Base-by-base conservation (phyloP, 1,140 invertebrate species). In the Dryas iulia region DNA sequence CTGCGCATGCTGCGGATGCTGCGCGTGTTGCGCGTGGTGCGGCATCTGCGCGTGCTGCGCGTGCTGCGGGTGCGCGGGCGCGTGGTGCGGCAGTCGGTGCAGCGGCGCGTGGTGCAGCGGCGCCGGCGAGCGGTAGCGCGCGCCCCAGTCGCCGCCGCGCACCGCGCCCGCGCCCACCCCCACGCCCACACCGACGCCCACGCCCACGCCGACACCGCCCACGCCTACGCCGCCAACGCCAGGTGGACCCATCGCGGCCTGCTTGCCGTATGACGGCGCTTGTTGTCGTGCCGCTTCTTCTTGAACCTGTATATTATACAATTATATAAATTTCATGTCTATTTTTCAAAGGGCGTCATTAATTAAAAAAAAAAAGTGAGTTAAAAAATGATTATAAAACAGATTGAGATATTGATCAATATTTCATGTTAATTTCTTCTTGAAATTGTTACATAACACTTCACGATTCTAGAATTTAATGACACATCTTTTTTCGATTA, bases 221-320 rank as follows among this genome's bases (percentile, higher is more conserved):
- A 77, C 77, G 30, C 88, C 26, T 3, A 28, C 26, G 2, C 26
- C 26, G 26, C 39, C 39, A 14, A 47, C 92, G 31, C 79, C 81
- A 11, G 83, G 82, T 21, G 83, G 81, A 3, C 79, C 92, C 93
- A 72, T 93, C 81, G 69, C 93, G 79, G 66, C 92, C 81, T 73
- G 92, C 89, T 71, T 96, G 94, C 79, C 94, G 94, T 69, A 96
- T 69, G 96, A 95, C 10, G 96, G 96, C 8, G 94, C 95, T 81
- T 96, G 96, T 57, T 90, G 97, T 23, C 96, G 93, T 0, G 96
- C 96, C 53, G 97, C 98, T 81, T 98, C 97, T 80, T 98, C 97
- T 85, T 98, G 97, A 1, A 98, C 97, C 91, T 98, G 96, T 76
- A 3, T 3, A 12, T 21, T 47, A n/a, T n/a, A n/a, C n/a, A 21